Evolutionary conservation across 2,888 invertebrate species (phyloP), one percentile per base, ranked within the genome.

Genomic region (Pardosa pseudoannulata): DNA sequence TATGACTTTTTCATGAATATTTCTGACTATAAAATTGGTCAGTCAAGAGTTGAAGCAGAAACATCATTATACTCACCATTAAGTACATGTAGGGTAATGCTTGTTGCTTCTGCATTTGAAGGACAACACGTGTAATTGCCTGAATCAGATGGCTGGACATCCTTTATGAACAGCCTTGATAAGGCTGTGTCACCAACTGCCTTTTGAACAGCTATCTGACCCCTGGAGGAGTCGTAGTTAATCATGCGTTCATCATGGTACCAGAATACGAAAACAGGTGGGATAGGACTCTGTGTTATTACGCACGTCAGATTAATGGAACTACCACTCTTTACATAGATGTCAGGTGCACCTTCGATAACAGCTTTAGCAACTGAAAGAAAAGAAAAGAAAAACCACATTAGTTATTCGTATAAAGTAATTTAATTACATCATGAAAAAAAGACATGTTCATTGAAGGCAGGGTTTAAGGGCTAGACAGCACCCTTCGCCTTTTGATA

Each of bases 251-350:
- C 95, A 93, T 97, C 96, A 93, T 97, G 97, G 93, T 96, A 97
- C 97, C 97, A 97, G 93, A 97, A 97, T 91, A 97, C 96, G 93
- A 96, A 97, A 93, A 96, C 96, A 89, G 97, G 97, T 90, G 96
- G 97, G 91, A 95, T 96, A 79, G 97, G 96, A 92, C 96, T 96
- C 96, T 96, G 94, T 90, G 96, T 95, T 93, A 97, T 96, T 90
- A 96, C 95, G 93, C 97, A 97, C 92, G 95, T 95, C 90, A 97
- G 93, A 92, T 95, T 94, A 82, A 97, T 92, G 72, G 95, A 95
- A 70, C 96, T 96, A 50, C 97, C 97, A n/a, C 96, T 96, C 90
- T 96, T 96, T 89, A 97, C 93, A 91, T 96, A 96, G 91, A 96
- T 96, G 91, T 97, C 96, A 72, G 95, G 93, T 0, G 96, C 95